Conservation (phyloP, 2,113 vertebrate species). For the Brevimyrus niger region DNA sequence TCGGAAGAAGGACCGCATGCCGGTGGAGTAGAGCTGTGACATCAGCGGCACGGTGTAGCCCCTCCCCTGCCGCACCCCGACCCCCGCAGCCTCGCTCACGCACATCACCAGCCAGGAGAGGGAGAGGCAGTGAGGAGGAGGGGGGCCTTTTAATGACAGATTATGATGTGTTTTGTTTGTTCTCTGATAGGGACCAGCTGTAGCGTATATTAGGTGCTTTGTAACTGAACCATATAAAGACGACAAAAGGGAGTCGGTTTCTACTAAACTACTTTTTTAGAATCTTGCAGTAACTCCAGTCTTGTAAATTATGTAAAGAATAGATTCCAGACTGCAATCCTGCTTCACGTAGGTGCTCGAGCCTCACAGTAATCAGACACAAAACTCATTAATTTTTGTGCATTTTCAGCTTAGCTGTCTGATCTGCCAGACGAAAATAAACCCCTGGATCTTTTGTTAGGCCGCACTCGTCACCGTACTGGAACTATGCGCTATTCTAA, state of each 20-base stretch:
- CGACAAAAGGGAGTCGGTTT: conserved; percentile 19
- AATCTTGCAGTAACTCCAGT: background rate
- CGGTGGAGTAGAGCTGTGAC: conserved; percentile 46
- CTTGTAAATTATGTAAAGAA: conserved; percentile 7
- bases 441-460: background rate
- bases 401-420: background rate
- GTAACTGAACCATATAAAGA: conserved; percentile 38
- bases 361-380: background rate
- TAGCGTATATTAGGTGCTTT: conserved; percentile 34
- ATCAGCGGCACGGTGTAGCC: background rate
- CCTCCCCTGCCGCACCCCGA: conserved; percentile 16
- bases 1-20: conserved; percentile 62
- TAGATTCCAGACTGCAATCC: background rate
- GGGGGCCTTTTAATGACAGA: conserved; percentile 36
- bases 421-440: background rate
- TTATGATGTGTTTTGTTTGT: conserved; percentile 31
- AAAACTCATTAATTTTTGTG: conserved; percentile 1
- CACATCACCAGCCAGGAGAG: conserved; percentile 41
- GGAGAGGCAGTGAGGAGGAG: conserved; percentile 34
- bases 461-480: background rate
- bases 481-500: background rate
- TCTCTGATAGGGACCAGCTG: conserved; percentile 34
- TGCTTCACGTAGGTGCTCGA: background rate
- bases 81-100: conserved; percentile 38
- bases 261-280: conserved; percentile 8